Percentiles rank a stretch among this genome's conserved stretches.
Evolutionary conservation across 2,113 vertebrate genomes (phyloP).

Genomic region (Opisthocomus hoazin): DNA sequence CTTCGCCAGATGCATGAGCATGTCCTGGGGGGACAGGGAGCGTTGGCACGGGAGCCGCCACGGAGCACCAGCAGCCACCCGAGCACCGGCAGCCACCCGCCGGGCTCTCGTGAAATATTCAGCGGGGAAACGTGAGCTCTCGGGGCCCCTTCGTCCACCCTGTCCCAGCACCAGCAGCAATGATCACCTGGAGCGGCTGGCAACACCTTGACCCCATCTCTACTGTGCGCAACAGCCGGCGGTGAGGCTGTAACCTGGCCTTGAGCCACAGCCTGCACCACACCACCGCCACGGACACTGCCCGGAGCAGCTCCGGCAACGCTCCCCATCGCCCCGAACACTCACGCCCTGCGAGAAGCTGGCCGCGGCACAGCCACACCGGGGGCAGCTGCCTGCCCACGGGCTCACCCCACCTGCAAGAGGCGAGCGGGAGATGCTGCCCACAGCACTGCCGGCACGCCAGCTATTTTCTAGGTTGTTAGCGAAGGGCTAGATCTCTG

Average conservation of each 20-base stretch:
- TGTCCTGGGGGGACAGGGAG: constrained; percentile 74
- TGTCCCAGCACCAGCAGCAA: background rate
- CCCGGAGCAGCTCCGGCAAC: fast-evolving
- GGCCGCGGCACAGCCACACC: fast-evolving
- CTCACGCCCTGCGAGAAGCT: fast-evolving
- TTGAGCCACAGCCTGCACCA: background rate
- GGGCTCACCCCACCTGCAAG: background rate
- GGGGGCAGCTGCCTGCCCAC: background rate
- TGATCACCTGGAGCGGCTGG: background rate
- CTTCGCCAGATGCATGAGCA: constrained; percentile 95
- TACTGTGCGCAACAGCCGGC: fast-evolving
- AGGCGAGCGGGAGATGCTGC: background rate
- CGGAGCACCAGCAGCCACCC: fast-evolving
- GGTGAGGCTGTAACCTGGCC: background rate
- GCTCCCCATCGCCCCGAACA: background rate
- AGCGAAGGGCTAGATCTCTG: fast-evolving
- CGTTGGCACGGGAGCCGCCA: fast-evolving
- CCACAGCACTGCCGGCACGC: background rate
- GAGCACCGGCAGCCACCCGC: fast-evolving
- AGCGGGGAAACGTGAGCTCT: background rate
- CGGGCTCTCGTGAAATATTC: background rate
- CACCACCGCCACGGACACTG: fast-evolving
- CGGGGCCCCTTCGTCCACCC: fast-evolving
- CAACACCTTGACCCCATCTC: background rate
- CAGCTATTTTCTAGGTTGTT: background rate